Conservation (phyloP, 2,797 vertebrate species). For the Clarias fuscus region DNA sequence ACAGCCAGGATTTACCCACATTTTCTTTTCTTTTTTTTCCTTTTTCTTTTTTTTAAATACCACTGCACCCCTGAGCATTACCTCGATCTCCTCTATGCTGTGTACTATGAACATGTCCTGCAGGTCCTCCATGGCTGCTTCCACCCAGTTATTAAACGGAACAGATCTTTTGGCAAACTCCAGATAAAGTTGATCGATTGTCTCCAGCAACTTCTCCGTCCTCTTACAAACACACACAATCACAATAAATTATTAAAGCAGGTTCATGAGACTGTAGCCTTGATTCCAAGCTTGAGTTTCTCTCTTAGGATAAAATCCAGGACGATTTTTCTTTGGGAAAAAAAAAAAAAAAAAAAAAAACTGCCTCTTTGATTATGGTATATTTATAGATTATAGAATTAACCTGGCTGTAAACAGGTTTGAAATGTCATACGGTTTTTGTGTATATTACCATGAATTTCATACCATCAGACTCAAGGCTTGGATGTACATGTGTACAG, state of each 20-base stretch:
- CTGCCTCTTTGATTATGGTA: too few species aligned
- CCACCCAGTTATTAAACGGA: constrained; percentile 89
- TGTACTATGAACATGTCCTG: constrained; percentile 89
- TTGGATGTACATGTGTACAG: too few species aligned
- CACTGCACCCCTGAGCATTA: constrained; percentile 41
- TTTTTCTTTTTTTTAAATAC: background rate
- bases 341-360: too few species aligned
- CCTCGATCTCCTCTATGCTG: constrained; percentile 87
- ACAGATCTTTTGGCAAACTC: constrained; percentile 85
- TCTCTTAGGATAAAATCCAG: background rate
- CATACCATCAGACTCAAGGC: too few species aligned
- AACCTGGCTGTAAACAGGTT: too few species aligned
- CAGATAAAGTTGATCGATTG: constrained; percentile 84
- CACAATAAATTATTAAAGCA: background rate
- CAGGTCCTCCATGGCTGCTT: constrained; percentile 86
- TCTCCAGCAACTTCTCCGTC: constrained; percentile 84
- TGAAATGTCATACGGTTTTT: too few species aligned
- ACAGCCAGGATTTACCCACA: background rate
- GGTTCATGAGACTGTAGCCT: background rate
- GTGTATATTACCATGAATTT: too few species aligned
- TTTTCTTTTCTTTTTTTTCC: background rate
- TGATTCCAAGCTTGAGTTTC: background rate
- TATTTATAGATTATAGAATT: too few species aligned
- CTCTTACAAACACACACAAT: constrained; percentile 66
- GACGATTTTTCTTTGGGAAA: too few species aligned